Base-by-base conservation (phyloP, 2,888 invertebrate genomes). In the Spodoptera picta region DNA sequence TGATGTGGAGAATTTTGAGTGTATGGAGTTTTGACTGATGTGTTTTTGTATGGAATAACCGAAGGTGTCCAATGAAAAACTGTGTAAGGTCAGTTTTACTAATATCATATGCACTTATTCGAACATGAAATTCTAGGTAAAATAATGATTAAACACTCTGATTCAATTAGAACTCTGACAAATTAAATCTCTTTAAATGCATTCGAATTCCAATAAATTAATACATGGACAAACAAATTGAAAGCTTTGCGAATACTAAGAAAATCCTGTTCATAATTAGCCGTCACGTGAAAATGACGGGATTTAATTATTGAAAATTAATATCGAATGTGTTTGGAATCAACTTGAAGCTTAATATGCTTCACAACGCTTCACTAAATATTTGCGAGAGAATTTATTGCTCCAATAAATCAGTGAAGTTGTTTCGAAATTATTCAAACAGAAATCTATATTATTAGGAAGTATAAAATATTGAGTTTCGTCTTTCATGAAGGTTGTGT, bases 381-480 rank as follows among this genome's bases (percentile, higher is more conserved):
- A 72, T 76, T 76, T 75, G 60, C 65, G 24, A 36, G 57, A 54
- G 41, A 62, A 79, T 79, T 73, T 73, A 77, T 77, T 49, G 57
- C 60, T 47, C 11, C 24, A 44, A 79, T 77, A 79, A 77, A 77
- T 79, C 77, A 76, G 12, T 55, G 48, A 60, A 62, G 59, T 49
- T 45, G 60, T 69, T 68, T 73, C 56, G 57, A 72, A 77, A 76
- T 60, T 61, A 61, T 65, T 53, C 55, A 50, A 64, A 50, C 63
- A 53, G 61, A 73, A 79, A 75, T 69, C 69, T 62, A 56, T 66
- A 69, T 66, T 57, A 60, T 73, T 72, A 65, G 59, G 60, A 71
- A 71, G 72, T 75, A 36, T 36, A 49, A 66, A 64, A 75, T 65
- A 62, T 73, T 65, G 50, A 47, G 50, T 68, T 75, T 75, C 58